Evolutionary conservation across 2,888 invertebrate genomes (phyloP).

Genomic region (Euzetes globulus): DNA sequence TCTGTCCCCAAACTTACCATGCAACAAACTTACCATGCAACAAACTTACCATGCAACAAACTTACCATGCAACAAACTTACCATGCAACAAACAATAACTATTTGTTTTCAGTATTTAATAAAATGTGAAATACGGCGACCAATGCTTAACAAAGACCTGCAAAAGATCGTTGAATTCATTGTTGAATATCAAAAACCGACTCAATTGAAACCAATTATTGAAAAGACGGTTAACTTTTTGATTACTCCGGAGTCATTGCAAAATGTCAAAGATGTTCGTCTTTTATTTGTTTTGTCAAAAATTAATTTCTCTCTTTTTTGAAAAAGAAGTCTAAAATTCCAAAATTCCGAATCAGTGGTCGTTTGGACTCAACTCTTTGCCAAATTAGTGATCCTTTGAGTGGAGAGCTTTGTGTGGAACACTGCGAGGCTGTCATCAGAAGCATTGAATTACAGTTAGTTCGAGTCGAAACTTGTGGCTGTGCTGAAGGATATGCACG

Average conservation of each 20-base stretch:
- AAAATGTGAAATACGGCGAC: constrained; percentile 78
- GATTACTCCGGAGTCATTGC: constrained; percentile 73
- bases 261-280: constrained; percentile 57
- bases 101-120: constrained; percentile 76
- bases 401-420: constrained; percentile 74
- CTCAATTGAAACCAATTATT: constrained; percentile 12
- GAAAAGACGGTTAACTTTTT: constrained; percentile 68
- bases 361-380: constrained; percentile 74
- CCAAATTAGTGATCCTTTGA: constrained; percentile 74
- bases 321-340: constrained; percentile 56
- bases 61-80: too few species aligned
- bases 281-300: not conserved
- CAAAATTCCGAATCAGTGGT: constrained; percentile 73
- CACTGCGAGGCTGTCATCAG: constrained; percentile 74
- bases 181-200: constrained; percentile 59
- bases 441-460: constrained; percentile 86
- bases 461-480: constrained; percentile 91
- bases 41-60: too few species aligned
- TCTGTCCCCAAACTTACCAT: not conserved
- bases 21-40: too few species aligned
- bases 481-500: constrained; percentile 82
- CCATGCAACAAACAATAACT: too few species aligned
- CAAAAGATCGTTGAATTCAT: constrained; percentile 79
- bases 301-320: not conserved
- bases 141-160: constrained; percentile 78